These are phyloP conservation scores for Diprion similis DNA, from an alignment of 1,140 invertebrate genomes.

Conservation along the genomic window DNA sequence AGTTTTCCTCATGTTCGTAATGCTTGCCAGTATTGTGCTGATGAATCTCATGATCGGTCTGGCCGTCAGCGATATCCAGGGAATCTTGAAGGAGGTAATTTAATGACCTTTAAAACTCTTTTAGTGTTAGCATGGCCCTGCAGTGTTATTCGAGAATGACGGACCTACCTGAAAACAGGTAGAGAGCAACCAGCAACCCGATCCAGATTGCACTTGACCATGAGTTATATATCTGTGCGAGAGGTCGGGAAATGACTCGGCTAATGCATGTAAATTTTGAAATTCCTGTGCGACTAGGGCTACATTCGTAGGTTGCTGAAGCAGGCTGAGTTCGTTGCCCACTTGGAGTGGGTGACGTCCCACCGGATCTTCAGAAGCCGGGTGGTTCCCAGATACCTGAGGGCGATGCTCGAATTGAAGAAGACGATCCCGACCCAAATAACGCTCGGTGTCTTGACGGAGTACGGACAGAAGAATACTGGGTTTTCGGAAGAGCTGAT, in stretches of 20 bases:
- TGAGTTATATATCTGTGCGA: slow-evolving; percentile 10
- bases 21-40: slow-evolving; percentile 69
- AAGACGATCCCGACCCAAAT: slow-evolving; percentile 34
- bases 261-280: slow-evolving; percentile 19
- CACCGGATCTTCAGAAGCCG: slow-evolving; percentile 34
- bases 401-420: slow-evolving; percentile 23
- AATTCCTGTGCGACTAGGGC: slow-evolving; percentile 41
- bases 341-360: slow-evolving; percentile 46
- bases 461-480: neutral
- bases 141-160: slow-evolving; percentile 55
- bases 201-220: slow-evolving; percentile 11
- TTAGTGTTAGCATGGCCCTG: slow-evolving; percentile 49
- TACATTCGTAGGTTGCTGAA: slow-evolving; percentile 52
- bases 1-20: slow-evolving; percentile 67
- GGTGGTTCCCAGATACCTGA: slow-evolving; percentile 30
- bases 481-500: neutral
- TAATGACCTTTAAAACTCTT: slow-evolving; percentile 22
- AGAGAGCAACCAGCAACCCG: slow-evolving; percentile 43
- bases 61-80: slow-evolving; percentile 70
- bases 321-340: slow-evolving; percentile 54
- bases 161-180: slow-evolving; percentile 55
- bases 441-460: neutral
- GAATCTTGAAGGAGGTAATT: slow-evolving; percentile 57
- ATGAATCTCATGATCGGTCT: slow-evolving; percentile 71
- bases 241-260: slow-evolving; percentile 27